Evolutionary conservation across 2,797 vertebrate species (phyloP), one percentile per base, ranked within the genome.

Genomic region (Macropodus opercularis): DNA sequence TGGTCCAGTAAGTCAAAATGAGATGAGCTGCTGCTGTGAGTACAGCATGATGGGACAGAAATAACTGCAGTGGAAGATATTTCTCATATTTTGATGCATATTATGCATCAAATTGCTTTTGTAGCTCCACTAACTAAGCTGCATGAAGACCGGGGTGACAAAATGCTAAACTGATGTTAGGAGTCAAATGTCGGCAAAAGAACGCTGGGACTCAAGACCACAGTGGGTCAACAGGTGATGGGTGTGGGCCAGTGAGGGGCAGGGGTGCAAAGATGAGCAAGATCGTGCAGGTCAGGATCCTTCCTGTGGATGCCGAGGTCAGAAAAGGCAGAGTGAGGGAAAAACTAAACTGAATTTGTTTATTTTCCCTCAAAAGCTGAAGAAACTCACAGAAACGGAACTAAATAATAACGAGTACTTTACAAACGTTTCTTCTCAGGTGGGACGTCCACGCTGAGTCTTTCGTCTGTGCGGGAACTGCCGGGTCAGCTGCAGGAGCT

Each of bases 401-500:
- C n/a, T n/a, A 18, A 3, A 40, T 6, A 17, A 39, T 5, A 18
- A 31, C 8, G 23, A 49, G 15, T 8, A 60, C 3, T 2, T 17
- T 14, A 8, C 17, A 36, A 23, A 22, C 4, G 0, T 2, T 43
- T 39, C 54, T n/a, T 29, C 21, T 60, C 90, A 88, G 95, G 95
- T 79, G 89, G 93, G 78, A 94, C 94, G 21, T 95, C 95, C 14
- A 95, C 95, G 1, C 92, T 96, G 85, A 94, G 93, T 23, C 92
- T 98, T 52, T 92, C 95, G 14, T 98, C 96, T 2, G 92, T 98
- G 77, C 85, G 86, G 26, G 95, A 99, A 90, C 92, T 99, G 74
- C 96, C 97, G 0, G 79, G 90, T 69, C 95, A 98, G 90, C 93
- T 99, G 61, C 93, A 94, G 88, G 97, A 97, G 56, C 91, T 96